phyloP scores from a whole-genome alignment of 2,113 vertebrate genomes.

The Laticauda colubrina region DNA sequence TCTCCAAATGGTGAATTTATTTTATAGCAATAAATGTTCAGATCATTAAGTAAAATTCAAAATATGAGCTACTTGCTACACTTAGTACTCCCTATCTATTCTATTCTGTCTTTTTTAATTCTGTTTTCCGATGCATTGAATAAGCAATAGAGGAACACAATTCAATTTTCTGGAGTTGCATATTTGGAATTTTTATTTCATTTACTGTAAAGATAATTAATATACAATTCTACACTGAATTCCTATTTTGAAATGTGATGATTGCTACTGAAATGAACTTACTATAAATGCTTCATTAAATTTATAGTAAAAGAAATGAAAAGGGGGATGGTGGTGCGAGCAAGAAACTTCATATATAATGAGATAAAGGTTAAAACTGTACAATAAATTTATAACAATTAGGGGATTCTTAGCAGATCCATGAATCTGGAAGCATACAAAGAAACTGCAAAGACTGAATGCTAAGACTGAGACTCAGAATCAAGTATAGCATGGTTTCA shows the following conservation, averaged over 20 bases:
- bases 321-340: conserved; percentile 60
- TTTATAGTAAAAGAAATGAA: conserved; percentile 72
- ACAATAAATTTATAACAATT: conserved; percentile 52
- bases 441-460: neutral
- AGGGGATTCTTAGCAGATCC: conserved; percentile 44
- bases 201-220: conserved; percentile 86
- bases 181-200: conserved; percentile 83
- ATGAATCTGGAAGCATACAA: conserved; percentile 30
- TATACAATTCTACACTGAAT: conserved; percentile 75
- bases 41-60: conserved; percentile 87
- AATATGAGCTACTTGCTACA: conserved; percentile 80
- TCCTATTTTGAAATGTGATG: conserved; percentile 80
- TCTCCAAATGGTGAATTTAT: conserved; percentile 77
- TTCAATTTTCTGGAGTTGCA: conserved; percentile 86
- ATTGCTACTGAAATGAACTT: conserved; percentile 79
- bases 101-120: conserved; percentile 64
- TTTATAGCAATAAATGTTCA: conserved; percentile 83
- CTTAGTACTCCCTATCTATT: conserved; percentile 79
- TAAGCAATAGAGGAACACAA: conserved; percentile 80
- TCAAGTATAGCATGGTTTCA: neutral
- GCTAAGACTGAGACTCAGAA: neutral
- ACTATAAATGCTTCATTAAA: conserved; percentile 85
- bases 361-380: conserved; percentile 48
- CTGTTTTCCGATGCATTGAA: conserved; percentile 73
- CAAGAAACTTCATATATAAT: conserved; percentile 64